Conservation (phyloP, 2,888 invertebrate genomes). For the Corbicula japonica region DNA sequence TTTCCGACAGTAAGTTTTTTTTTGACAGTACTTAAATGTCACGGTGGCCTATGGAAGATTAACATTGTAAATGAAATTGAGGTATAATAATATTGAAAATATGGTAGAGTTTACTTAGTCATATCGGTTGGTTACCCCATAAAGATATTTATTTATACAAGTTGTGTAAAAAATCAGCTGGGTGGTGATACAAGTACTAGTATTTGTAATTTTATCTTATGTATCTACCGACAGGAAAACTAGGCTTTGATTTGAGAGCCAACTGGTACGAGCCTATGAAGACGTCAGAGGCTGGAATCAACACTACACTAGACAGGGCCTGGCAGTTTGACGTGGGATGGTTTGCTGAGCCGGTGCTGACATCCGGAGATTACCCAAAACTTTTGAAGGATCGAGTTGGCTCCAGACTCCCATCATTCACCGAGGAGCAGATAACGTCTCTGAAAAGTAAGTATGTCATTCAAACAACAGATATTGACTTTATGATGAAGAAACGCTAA, state of each 20-base stretch:
- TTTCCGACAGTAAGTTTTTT: no score
- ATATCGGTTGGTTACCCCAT: no score
- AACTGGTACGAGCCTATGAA: constrained; percentile 63
- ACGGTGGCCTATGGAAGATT: no score
- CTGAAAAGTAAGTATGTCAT: constrained; percentile 10
- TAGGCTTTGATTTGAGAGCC: constrained; percentile 70
- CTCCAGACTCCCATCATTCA: constrained; percentile 61
- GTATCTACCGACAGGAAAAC: constrained; percentile 65
- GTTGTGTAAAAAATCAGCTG: no score
- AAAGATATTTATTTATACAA: no score
- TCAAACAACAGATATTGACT: not conserved
- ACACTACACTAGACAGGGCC: constrained; percentile 64
- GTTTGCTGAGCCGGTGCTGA: constrained; percentile 79
- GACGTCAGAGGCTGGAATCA: constrained; percentile 44
- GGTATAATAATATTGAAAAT: no score
- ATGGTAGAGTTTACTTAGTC: no score
- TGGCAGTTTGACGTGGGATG: constrained; percentile 76
- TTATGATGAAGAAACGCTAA: not conserved
- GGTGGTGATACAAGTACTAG: no score
- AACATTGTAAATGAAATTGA: no score
- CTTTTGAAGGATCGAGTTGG: constrained; percentile 70
- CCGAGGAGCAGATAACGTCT: constrained; percentile 17
- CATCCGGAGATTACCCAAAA: constrained; percentile 87
- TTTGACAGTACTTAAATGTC: no score
- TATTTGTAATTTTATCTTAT: no score